These are phyloP conservation scores for Zootoca vivipara DNA, from an alignment of 2,113 vertebrate genomes.

Conservation along the genomic window DNA sequence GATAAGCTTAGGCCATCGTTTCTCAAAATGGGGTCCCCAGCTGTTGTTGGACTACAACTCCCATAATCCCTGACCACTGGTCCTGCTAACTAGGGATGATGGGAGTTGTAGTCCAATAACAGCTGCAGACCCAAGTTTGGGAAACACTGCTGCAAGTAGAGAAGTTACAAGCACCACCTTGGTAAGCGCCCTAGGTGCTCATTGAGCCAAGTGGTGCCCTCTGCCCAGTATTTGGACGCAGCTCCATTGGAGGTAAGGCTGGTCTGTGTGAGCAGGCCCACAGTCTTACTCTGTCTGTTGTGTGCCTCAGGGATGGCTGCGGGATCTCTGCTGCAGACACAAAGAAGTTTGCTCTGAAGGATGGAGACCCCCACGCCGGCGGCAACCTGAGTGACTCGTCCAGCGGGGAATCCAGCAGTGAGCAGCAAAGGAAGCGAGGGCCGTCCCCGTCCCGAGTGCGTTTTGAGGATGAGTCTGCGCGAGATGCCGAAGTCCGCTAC, in stretches of 20 bases:
- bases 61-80: too few species aligned
- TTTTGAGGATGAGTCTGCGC: slow-evolving; percentile 89
- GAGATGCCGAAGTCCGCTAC: slow-evolving; percentile 85
- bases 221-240: background rate
- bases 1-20: too few species aligned
- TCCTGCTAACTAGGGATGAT: too few species aligned
- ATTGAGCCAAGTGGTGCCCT: background rate
- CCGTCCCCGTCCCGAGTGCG: slow-evolving; percentile 81
- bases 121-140: too few species aligned
- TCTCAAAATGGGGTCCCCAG: too few species aligned
- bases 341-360: slow-evolving; percentile 40
- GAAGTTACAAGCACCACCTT: too few species aligned
- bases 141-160: too few species aligned
- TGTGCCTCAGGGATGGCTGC: slow-evolving; percentile 47
- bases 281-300: background rate
- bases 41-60: too few species aligned
- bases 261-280: background rate
- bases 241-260: too few species aligned
- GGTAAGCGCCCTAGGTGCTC: background rate
- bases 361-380: slow-evolving; percentile 44
- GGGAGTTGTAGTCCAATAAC: too few species aligned
- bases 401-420: slow-evolving; percentile 70
- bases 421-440: slow-evolving; percentile 59
- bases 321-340: slow-evolving; percentile 24
- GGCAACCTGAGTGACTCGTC: slow-evolving; percentile 80